Conservation (phyloP, 2,797 vertebrate genomes). For the Microctenopoma lineatum region DNA sequence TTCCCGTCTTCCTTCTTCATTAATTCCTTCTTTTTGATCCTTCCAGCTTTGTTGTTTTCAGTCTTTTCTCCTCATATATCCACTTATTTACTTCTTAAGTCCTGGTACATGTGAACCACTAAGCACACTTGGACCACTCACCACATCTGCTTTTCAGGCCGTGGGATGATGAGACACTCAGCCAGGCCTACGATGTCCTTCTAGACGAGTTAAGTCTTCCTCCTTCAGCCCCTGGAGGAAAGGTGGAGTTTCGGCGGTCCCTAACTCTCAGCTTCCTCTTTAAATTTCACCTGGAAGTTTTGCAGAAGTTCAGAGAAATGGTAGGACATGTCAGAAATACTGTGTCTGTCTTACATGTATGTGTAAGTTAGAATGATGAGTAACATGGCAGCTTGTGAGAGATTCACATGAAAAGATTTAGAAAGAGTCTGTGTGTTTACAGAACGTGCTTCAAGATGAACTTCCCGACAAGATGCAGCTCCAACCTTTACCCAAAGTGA, state of each 20-base stretch:
- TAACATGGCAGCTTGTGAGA: not conserved
- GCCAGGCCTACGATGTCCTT: conserved; percentile 83
- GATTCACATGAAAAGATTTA: not conserved
- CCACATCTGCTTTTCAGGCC: conserved; percentile 66
- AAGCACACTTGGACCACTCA: not conserved
- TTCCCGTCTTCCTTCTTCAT: too few relatives aligned
- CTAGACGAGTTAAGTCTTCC: conserved; percentile 85
- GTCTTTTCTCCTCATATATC: not conserved
- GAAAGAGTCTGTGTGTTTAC: not conserved
- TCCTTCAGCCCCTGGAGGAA: conserved; percentile 80
- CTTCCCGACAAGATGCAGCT: conserved; percentile 55
- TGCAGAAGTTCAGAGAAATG: conserved; percentile 78
- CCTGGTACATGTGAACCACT: not conserved
- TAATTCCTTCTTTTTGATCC: not conserved
- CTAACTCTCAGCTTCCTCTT: conserved; percentile 91
- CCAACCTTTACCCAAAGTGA: conserved; percentile 69
- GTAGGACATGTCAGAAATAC: not conserved
- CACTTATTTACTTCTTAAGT: not conserved
- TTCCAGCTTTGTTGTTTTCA: not conserved
- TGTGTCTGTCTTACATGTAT: too few relatives aligned
- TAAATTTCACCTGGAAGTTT: conserved; percentile 89
- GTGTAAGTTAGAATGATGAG: too few relatives aligned
- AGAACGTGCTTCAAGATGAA: conserved; percentile 62
- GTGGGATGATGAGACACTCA: conserved; percentile 87
- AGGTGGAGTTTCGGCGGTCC: conserved; percentile 86